Base-by-base conservation (phyloP, 2,113 vertebrate species). In the Brachyhypopomus occidentalis region DNA sequence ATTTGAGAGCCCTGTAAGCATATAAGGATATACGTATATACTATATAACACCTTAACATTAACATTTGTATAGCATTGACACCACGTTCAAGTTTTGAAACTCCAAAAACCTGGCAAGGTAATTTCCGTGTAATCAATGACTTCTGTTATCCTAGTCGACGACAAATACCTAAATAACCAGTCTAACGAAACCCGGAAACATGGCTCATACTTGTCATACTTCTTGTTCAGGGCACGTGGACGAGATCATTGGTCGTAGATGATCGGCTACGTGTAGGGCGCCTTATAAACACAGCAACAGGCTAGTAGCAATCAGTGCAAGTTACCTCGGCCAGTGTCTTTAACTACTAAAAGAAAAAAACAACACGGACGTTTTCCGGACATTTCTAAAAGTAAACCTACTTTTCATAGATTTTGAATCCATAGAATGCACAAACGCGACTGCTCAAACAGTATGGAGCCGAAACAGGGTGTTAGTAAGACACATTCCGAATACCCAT, bases 381-480 rank as follows among this genome's bases (percentile, higher is more conserved):
- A 41, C 16, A 56, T 56, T 12, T n/a, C 38, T 14, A 19, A 16
- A 11, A 55, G 41, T 23, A 52, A 5, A 88, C 89, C 58, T 91
- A 93, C 92, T 92, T 93, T 90, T 88, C 91, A 92, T 93, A 23
- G 93, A 86, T 93, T 93, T 79, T 92, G 91, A 84, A 93, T 93
- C 92, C 93, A 94, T 63, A 90, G 84, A 84, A 92, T 92, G 38
- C 91, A 45, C 91, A 89, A 84, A 92, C 89, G 14, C 93, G 91
- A 91, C 77, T 91, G 91, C 23, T 89, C 89, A 36, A 92, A 89
- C 93, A 93, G 93, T 86, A 79, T 86, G 85, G 22, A 25, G 58
- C n/a, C 23, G 60, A 52, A 75, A 23, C 56, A 72, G 69, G 56
- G 71, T 38, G 34, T 14, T 14, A 41, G 25, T 17, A 59, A 79